Evolutionary conservation across 2,113 vertebrate genomes (phyloP), one percentile per base, ranked within the genome.

Genomic region (Crotophaga sulcirostris): DNA sequence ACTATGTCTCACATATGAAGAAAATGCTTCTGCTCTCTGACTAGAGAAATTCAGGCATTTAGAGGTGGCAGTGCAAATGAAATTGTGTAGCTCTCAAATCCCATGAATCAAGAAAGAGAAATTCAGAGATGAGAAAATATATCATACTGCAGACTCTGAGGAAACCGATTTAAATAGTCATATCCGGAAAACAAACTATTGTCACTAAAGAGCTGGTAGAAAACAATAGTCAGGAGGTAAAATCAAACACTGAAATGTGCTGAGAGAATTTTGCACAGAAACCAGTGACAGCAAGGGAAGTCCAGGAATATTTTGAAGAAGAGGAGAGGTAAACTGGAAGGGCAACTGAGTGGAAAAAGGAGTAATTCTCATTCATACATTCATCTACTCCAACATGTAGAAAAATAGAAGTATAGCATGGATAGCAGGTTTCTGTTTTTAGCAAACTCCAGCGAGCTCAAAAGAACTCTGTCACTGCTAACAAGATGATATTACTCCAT

Each of bases 311-410:
- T 5, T 58, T 36, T 51, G 26, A 73, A 74, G 45, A 7, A 89
- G 6, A 15, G 2, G 2, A 51, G 7, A 78, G 3, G 10, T 26
- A 70, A 83, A 77, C 55, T 62, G 47, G n/a, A 84, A 80, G 13
- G 21, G 11, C 11, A 58, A 6, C 5, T 31, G 10, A 7, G 7
- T 2, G 17, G 6, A 21, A 16, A 64, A 85, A n/a, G 2, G 1
- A 13, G 5, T 49, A 47, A 1, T 66, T 87, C n/a, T 64, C 14
- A 26, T 78, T 59, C n/a, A 26, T 29, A 20, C 4, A 9, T 17
- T 12, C 40, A 19, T 15, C 4, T 51, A 54, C 16, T 25, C 6
- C 1, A 56, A 77, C 8, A 20, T 7, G 10, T 34, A 17, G 26
- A 58, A 36, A 68, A 84, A 23, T 1, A 81, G 23, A 59, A 81